phyloP scores from a whole-genome alignment of 2,113 vertebrate species.

The Dinomys branickii region DNA sequence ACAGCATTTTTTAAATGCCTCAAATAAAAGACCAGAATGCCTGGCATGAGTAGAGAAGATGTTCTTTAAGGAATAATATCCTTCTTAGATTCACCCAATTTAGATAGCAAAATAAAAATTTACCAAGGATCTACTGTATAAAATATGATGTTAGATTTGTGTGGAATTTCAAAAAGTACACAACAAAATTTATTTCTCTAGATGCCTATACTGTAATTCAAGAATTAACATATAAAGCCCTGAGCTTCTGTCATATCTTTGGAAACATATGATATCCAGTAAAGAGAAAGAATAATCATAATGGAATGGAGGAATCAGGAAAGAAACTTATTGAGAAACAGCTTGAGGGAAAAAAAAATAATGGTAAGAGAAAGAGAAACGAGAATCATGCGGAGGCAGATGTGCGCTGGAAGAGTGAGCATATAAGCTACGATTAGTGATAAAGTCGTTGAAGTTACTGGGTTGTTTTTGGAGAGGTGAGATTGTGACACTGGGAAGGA shows the following conservation, averaged over 20 bases:
- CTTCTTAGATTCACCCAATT: neutral
- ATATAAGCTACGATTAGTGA: neutral
- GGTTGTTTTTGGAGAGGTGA: neutral
- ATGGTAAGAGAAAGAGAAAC: neutral
- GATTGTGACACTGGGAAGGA: neutral
- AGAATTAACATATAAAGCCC: neutral
- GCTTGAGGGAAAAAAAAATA: neutral
- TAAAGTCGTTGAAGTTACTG: neutral
- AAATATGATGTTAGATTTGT: neutral
- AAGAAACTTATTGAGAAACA: neutral
- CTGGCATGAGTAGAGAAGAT: neutral
- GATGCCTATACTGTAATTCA: neutral
- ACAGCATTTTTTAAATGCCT: conserved; percentile 3
- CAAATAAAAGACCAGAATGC: conserved; percentile 17
- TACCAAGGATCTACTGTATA: neutral
- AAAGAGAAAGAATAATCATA: neutral
- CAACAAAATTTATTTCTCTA: neutral
- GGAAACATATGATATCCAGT: neutral
- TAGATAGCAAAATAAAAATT: conserved; percentile 39
- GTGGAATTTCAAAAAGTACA: neutral
- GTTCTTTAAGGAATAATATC: conserved; percentile 32
- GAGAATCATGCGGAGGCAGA: neutral
- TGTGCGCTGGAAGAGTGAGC: neutral
- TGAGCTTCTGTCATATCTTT: neutral
- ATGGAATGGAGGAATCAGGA: neutral